Base-by-base conservation (phyloP, 23 tunicate species). In the Ascidia mentula region DNA sequence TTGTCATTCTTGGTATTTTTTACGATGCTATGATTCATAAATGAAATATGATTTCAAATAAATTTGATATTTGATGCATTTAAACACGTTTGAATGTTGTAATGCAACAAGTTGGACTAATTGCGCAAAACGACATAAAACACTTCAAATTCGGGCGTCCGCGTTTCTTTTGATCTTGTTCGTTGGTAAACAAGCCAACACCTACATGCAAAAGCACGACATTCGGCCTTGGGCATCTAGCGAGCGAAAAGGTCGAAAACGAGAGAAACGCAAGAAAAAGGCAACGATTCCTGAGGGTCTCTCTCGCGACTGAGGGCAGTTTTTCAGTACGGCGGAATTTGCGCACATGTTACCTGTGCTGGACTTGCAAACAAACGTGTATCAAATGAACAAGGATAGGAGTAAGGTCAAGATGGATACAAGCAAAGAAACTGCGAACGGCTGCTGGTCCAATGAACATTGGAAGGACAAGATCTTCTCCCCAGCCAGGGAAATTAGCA, bases 401-500 rank as follows among this genome's bases (percentile, higher is more conserved):
- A 28, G 24, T 20, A 53, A 3, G 4, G 65, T 9, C 1, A 53
- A 9, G 13, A 53, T 53, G 65, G 65, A 53, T 53, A 53, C 22
- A 26, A 53, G 24, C 65, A 53, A 6, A 20, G 65, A 53, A 53
- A 28, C 65, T 20, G 24, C 4, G 13, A 28, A 53, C 12, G 2
- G 2, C 2, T 20, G 12, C 13, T 53, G 65, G 65, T 26, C 65
- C 22, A 38, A 37, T 20, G 40, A 37, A 37, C 80, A 65, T 81
- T 40, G 82, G 82, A 85, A 85, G 45, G 76, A 77, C n/a, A 77
- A 77, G 72, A 12, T 85, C 1, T 85, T 85, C 42, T 85, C 89
- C 0, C 89, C 89, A 33, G 89, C 89, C 4, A 77, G 89, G 45
- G 89, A 85, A 30, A 32, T 85, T 40, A 75, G 36, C 3, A 24